Evolutionary conservation across 2,113 vertebrate genomes (phyloP).

Genomic region (Catharus minimus): DNA sequence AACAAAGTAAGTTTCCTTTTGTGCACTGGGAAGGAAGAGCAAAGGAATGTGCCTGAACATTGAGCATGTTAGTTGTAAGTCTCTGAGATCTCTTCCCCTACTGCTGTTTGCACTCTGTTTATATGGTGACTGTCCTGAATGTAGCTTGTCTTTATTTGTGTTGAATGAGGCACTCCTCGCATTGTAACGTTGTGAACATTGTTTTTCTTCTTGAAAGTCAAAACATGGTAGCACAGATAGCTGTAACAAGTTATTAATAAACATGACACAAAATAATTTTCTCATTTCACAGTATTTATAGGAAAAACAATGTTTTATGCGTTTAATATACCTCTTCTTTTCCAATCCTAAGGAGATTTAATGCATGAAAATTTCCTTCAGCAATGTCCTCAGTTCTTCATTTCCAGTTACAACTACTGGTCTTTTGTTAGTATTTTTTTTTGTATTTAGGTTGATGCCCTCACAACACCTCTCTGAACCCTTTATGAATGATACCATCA

Average conservation of each 20-base stretch:
- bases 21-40: not conserved
- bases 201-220: slow-evolving; percentile 30
- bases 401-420: not conserved
- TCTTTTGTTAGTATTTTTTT: not conserved
- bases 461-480: not conserved
- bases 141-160: not conserved
- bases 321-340: not conserved
- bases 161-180: not conserved
- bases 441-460: not conserved
- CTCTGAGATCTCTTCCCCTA: not conserved
- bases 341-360: not conserved
- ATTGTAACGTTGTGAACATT: not conserved
- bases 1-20: not conserved
- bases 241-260: not conserved
- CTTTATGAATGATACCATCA: not conserved
- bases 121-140: not conserved
- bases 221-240: not conserved
- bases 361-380: slow-evolving; percentile 11
- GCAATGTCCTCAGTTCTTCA: not conserved
- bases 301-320: slow-evolving; percentile 13
- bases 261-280: not conserved
- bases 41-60: not conserved
- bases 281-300: not conserved
- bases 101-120: not conserved
- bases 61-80: not conserved